Conservation (phyloP, 2,888 invertebrate genomes). For the Octonoba sinensis region DNA sequence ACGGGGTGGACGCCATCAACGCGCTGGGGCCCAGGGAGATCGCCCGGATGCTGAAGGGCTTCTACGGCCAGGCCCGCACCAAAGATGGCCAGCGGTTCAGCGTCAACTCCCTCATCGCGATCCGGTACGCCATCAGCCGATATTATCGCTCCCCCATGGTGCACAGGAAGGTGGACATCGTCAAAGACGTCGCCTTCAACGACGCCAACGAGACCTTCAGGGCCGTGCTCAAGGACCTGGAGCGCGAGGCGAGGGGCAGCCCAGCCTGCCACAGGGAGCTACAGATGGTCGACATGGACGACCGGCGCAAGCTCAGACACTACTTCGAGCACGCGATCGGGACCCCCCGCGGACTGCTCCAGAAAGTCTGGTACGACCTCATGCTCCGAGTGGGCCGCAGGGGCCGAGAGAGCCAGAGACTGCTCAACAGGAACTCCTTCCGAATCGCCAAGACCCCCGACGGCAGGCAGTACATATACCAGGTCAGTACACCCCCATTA, state of each 20-base stretch:
- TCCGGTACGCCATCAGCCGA: constrained; percentile 66
- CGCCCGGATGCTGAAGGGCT: constrained; percentile 64
- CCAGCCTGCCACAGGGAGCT: constrained; percentile 51
- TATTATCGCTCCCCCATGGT: constrained; percentile 65
- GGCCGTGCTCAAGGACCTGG: constrained; percentile 60
- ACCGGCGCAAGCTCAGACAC: constrained; percentile 60
- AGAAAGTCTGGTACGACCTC: constrained; percentile 65
- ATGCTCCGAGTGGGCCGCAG: constrained; percentile 64
- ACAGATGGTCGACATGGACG: constrained; percentile 64
- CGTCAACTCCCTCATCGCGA: constrained; percentile 65
- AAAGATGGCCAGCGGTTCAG: constrained; percentile 65
- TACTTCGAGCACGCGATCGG: constrained; percentile 65
- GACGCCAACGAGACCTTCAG: constrained; percentile 65
- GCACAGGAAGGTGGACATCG: constrained; percentile 65
- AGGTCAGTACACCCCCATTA: constrained; percentile 38
- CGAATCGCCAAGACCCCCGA: constrained; percentile 56
- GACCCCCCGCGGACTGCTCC: constrained; percentile 64
- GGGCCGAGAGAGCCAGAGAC: constrained; percentile 60
- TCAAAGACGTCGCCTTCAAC: constrained; percentile 63
- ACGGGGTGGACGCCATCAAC: constrained; percentile 63
- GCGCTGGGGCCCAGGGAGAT: constrained; percentile 61
- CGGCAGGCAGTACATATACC: constrained; percentile 63
- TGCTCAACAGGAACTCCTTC: constrained; percentile 58
- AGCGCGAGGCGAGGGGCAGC: constrained; percentile 55
- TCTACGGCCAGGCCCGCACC: constrained; percentile 65